Conservation (phyloP, 2,113 vertebrate genomes). For the Charina bottae region DNA sequence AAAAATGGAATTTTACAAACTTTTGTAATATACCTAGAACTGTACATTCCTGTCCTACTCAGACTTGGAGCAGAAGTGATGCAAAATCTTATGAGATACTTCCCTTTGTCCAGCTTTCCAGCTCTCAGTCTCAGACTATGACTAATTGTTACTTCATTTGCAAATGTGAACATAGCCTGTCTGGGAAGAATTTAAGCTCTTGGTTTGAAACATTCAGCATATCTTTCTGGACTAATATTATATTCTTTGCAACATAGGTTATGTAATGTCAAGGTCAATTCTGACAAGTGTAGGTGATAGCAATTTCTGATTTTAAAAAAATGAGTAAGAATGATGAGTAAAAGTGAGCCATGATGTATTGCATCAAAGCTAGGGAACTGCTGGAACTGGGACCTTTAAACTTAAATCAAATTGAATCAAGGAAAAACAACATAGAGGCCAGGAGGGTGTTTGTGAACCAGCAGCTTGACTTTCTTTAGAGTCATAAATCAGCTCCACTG, state of each 20-base stretch:
- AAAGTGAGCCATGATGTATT: conserved; percentile 52
- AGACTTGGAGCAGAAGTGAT: background rate
- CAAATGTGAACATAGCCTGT: background rate
- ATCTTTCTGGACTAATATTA: conserved; percentile 3
- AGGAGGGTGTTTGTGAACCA: conserved; percentile 36
- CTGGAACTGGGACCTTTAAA: conserved; percentile 55
- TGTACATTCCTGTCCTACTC: background rate
- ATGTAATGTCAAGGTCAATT: conserved; percentile 27
- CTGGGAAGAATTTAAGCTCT: conserved; percentile 45
- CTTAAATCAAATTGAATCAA: conserved; percentile 52
- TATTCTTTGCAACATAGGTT: conserved; percentile 20
- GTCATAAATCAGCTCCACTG: conserved; percentile 24
- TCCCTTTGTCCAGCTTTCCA: background rate
- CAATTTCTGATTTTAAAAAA: conserved; percentile 41
- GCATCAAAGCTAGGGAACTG: conserved; percentile 37
- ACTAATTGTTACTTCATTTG: conserved; percentile 46
- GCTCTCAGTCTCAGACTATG: conserved; percentile 29
- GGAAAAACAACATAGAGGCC: background rate
- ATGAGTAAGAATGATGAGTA: conserved; percentile 55
- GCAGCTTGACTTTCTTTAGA: conserved; percentile 44
- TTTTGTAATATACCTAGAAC: background rate
- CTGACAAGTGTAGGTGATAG: conserved; percentile 30
- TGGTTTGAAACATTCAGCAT: background rate
- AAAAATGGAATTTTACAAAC: conserved; percentile 28
- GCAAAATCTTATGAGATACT: background rate